Conservation (phyloP, 2,888 invertebrate species). For the Atethmia centrago region DNA sequence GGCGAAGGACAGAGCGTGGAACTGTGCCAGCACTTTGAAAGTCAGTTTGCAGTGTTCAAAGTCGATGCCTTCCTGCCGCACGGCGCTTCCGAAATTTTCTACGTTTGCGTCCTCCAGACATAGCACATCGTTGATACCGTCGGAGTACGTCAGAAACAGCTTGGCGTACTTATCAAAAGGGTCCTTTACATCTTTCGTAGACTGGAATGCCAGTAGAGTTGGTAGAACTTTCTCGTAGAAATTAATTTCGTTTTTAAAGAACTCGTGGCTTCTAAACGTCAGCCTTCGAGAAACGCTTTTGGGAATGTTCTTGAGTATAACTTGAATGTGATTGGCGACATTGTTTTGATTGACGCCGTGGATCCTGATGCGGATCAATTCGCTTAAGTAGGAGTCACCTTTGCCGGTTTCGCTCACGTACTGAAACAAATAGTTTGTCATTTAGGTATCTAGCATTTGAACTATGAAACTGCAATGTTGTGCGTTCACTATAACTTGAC, state of each 20-base stretch:
- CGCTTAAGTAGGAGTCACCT: constrained; percentile 93
- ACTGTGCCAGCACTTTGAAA: constrained; percentile 89
- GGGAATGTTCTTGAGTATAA: constrained; percentile 93
- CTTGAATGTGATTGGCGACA: constrained; percentile 81
- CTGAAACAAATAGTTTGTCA: constrained; percentile 69
- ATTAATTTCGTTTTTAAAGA: constrained; percentile 93
- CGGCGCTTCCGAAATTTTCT: constrained; percentile 83
- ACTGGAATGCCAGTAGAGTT: constrained; percentile 84
- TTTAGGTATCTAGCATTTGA: constrained; percentile 1
- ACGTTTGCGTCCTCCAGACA: constrained; percentile 90
- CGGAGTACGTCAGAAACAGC: constrained; percentile 84
- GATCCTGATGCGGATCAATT: constrained; percentile 91
- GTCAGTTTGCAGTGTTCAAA: constrained; percentile 87
- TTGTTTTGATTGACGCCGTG: constrained; percentile 81
- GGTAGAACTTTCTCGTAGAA: constrained; percentile 91
- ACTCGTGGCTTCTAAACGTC: constrained; percentile 92
- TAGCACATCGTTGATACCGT: constrained; percentile 90
- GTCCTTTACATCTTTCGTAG: constrained; percentile 78
- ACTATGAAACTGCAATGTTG: no score
- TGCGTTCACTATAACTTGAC: no score
- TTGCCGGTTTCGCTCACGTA: constrained; percentile 88
- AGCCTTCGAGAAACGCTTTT: constrained; percentile 91
- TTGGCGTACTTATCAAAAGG: constrained; percentile 89
- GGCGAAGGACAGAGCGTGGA: constrained; percentile 91
- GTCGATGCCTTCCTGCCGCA: constrained; percentile 88